A percentile compares a stretch with the other conserved stretches of the same genome.
These are phyloP conservation scores for Ptilorrhoa leucosticta DNA, from an alignment of 2,113 vertebrate genomes.

Conservation along the genomic window DNA sequence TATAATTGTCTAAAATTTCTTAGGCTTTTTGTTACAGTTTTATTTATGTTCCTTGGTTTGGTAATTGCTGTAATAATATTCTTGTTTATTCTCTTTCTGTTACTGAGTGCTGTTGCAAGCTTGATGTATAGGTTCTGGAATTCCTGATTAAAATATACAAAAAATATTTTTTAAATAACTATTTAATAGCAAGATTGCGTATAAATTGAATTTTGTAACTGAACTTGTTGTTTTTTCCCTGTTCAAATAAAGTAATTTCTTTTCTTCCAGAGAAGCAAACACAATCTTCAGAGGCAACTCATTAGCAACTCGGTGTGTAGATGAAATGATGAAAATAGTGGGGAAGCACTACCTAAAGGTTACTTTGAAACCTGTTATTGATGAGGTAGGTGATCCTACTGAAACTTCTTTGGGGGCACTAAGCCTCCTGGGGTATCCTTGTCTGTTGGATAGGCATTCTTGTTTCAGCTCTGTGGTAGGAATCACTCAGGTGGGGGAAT, in stretches of 20 bases:
- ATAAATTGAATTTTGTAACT: not conserved
- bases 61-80: not conserved
- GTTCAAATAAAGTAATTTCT: not conserved
- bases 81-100: not conserved
- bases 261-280: conserved; percentile 89
- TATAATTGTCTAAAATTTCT: not conserved
- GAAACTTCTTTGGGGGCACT: not conserved
- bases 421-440: not conserved
- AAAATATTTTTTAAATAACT: not conserved
- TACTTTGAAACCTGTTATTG: conserved; percentile 91
- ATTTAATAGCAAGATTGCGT: not conserved
- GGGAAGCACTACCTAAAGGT: conserved; percentile 94
- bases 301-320: conserved; percentile 92
- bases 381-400: conserved; percentile 81
- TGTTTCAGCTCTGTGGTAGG: not conserved
- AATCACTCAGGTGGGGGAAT: not conserved
- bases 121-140: not conserved
- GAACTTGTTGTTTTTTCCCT: not conserved
- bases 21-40: not conserved
- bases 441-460: not conserved
- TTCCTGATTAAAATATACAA: not conserved
- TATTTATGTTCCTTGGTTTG: not conserved
- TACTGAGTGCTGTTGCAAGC: not conserved
- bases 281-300: conserved; percentile 97
- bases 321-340: conserved; percentile 99